Evolutionary conservation across 2,113 vertebrate species (phyloP).

Genomic region (Brevimyrus niger): DNA sequence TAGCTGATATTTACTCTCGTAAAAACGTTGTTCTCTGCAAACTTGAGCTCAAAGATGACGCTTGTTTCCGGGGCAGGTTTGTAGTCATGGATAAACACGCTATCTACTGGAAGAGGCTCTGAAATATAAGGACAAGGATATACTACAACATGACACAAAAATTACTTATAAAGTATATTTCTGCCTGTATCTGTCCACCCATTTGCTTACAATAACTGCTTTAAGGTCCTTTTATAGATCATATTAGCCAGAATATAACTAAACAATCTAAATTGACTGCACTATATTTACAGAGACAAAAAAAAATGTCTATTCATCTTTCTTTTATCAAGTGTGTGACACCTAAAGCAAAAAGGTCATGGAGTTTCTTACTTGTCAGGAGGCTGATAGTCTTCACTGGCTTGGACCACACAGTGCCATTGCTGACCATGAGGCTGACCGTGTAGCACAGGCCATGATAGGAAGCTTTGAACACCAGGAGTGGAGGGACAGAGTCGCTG

Average conservation of each 20-base stretch:
- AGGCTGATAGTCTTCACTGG: slow-evolving; percentile 68
- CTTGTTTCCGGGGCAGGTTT: slow-evolving; percentile 85
- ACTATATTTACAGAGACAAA: neutral
- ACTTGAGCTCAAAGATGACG: slow-evolving; percentile 84
- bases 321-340: neutral
- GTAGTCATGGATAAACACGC: slow-evolving; percentile 76
- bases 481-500: slow-evolving; percentile 63
- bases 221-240: neutral
- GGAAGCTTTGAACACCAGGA: slow-evolving; percentile 74
- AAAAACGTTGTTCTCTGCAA: slow-evolving; percentile 81
- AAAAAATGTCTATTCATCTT: neutral
- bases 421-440: slow-evolving; percentile 70
- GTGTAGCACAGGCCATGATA: slow-evolving; percentile 83
- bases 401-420: slow-evolving; percentile 65
- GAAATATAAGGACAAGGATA: slow-evolving; percentile 14
- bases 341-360: neutral
- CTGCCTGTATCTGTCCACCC: neutral
- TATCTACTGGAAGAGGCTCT: slow-evolving; percentile 85
- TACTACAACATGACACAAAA: neutral
- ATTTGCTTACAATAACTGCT: neutral
- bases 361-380: slow-evolving; percentile 70
- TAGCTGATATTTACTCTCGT: slow-evolving; percentile 94
- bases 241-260: neutral
- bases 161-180: neutral
- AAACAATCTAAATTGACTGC: neutral